Base-by-base conservation (phyloP, 2,113 vertebrate genomes). In the Crocuta crocuta region DNA sequence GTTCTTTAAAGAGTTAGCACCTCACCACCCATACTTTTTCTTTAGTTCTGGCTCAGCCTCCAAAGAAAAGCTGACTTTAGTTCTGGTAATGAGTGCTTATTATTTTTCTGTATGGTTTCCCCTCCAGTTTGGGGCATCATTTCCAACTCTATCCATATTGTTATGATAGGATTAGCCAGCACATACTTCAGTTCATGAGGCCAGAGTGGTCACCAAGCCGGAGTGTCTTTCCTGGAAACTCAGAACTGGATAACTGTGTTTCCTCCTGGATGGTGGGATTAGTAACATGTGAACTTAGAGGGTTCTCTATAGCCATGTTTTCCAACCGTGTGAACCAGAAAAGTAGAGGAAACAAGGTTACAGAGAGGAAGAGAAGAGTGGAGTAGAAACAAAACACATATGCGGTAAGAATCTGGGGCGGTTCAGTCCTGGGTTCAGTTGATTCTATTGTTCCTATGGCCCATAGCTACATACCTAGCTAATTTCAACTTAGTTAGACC, bases 91-190 rank as follows among this genome's bases (percentile, higher is more conserved):
- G n/a, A 58, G 24, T 21, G 50, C 48, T 85, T 74, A 7, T 43
- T 43, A 21, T 3, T 31, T 90, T 74, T 50, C 26, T 65, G 23
- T 31, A 80, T 6, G 26, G 8, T 28, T 55, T 53, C 1, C 66
- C 10, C 31, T 55, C n/a, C 21, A 48, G 70, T 2, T 33, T 6
- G 63, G 24, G 33, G 7, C 5, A 0, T 10, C 5, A 19, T 9
- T 53, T 50, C 66, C 53, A 6, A 74, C 12, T 80, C 68, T 53
- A 2, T 35, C n/a, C 31, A 12, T 15, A 0, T 1, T 12, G 7
- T 53, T 43, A 23, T 7, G 4, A 76, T 55, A 83, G 35, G 35
- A 66, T 9, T 9, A 2, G 21, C 26, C 61, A 2, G 48, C 76
- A 4, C 19, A 21, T 1, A 12, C 50, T 24, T 23, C 4, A 15